A percentile compares a stretch with the other conserved stretches of the same genome.
Evolutionary conservation across 2,113 vertebrate genomes (phyloP).

Genomic region (Ochotona princeps): DNA sequence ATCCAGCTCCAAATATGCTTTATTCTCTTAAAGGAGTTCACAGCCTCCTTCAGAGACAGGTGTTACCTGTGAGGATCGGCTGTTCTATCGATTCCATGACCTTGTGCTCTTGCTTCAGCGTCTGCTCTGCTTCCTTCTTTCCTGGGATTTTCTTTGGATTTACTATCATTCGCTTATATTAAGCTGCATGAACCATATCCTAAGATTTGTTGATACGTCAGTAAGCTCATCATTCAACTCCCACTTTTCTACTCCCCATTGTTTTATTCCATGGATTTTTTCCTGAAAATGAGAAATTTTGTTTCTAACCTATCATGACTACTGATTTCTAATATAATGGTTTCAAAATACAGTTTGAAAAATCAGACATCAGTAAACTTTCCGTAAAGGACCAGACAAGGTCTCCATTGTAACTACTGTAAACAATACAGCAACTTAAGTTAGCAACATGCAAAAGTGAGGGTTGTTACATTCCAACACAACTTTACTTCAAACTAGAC

Average conservation of each 20-base stretch:
- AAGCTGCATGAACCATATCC: background rate
- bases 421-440: background rate
- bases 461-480: background rate
- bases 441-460: background rate
- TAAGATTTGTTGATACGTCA: background rate
- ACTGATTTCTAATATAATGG: constrained; percentile 4
- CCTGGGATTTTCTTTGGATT: background rate
- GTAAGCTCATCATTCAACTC: background rate
- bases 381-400: background rate
- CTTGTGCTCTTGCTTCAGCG: constrained; percentile 21
- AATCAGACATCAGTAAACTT: background rate
- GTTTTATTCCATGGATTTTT: background rate
- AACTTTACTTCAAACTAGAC: background rate
- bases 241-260: constrained; percentile 14
- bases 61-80: background rate
- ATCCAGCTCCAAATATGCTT: background rate
- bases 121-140: background rate
- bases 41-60: background rate
- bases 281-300: background rate
- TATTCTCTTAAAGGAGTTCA: background rate
- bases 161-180: background rate
- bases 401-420: background rate
- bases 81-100: background rate
- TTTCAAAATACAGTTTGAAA: background rate
- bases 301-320: background rate